Percentiles rank a stretch among this genome's conserved stretches.
Evolutionary conservation across 64 coral and sea anemone genomes (phyloP).

Genomic region (Porites lutea): DNA sequence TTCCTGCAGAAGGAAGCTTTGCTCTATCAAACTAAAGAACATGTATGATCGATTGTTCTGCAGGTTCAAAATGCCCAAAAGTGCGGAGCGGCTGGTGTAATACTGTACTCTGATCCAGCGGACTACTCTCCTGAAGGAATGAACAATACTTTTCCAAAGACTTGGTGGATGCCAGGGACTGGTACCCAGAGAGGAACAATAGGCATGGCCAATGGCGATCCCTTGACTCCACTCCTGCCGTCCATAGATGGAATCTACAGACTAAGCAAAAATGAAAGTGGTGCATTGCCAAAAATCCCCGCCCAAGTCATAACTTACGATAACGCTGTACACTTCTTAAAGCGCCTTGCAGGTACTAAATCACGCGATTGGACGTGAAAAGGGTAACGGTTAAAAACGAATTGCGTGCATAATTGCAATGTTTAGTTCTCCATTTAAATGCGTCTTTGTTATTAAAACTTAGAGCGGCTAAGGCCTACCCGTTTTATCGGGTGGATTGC

Average conservation of each 20-base stretch:
- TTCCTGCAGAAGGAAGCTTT: too few relatives aligned
- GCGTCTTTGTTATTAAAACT: too few relatives aligned
- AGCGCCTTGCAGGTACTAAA: slow-evolving; percentile 43
- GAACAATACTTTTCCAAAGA: slow-evolving; percentile 63
- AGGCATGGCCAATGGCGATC: slow-evolving; percentile 21
- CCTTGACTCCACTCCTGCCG: slow-evolving; percentile 66
- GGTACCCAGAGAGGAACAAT: slow-evolving; percentile 65
- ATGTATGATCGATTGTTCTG: neutral
- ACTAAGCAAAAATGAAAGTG: slow-evolving; percentile 1
- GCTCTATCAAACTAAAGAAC: too few relatives aligned
- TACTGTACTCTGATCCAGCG: slow-evolving; percentile 71
- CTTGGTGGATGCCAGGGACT: slow-evolving; percentile 64
- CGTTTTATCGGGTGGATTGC: too few relatives aligned
- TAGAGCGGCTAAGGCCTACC: too few relatives aligned
- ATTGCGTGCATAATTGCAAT: too few relatives aligned
- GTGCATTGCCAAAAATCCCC: slow-evolving; percentile 29
- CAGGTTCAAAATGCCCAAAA: slow-evolving; percentile 65
- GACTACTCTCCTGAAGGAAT: slow-evolving; percentile 63
- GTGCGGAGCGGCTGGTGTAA: slow-evolving; percentile 63
- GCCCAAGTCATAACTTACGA: slow-evolving; percentile 47
- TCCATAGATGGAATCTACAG: slow-evolving; percentile 60
- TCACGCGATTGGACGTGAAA: too few relatives aligned
- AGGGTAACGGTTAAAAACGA: too few relatives aligned
- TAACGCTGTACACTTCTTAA: slow-evolving; percentile 42
- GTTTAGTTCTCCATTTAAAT: too few relatives aligned